These are phyloP conservation scores for Nannospalax galili DNA, from an alignment of 2,113 vertebrate genomes.

Conservation along the genomic window DNA sequence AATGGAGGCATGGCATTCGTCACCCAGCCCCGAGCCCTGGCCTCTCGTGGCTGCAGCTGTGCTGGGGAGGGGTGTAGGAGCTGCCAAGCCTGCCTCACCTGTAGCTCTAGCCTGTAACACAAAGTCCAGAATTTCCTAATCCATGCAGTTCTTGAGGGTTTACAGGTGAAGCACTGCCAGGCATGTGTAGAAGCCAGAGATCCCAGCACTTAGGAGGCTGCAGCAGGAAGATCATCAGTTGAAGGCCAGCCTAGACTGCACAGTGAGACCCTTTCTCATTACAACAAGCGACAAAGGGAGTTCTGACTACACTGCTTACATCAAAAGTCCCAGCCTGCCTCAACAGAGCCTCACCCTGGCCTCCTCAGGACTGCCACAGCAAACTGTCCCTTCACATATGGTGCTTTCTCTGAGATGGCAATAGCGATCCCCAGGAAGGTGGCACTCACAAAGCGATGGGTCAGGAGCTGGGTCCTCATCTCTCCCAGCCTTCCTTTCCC, in stretches of 20 bases:
- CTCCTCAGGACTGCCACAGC: neutral
- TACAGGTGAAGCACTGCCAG: neutral
- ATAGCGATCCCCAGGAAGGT: neutral
- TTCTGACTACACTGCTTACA: neutral
- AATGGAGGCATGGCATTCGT: neutral
- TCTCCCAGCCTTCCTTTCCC: neutral
- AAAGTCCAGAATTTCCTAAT: neutral
- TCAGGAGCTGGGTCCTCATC: neutral
- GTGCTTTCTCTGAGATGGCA: neutral
- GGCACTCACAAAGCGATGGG: neutral
- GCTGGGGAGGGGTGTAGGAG: neutral
- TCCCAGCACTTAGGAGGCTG: neutral
- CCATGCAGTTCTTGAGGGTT: neutral
- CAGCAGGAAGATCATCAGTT: neutral
- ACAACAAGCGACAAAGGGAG: neutral
- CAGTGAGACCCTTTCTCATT: neutral
- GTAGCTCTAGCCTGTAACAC: accelerated
- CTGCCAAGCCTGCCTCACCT: neutral
- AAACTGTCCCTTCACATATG: neutral
- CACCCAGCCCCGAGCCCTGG: neutral
- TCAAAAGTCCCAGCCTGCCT: neutral
- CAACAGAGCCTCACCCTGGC: neutral
- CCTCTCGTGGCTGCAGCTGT: neutral
- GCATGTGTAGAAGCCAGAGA: neutral
- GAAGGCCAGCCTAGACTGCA: neutral